Evolutionary conservation across 1,140 invertebrate species (phyloP).

Genomic region (fruit fly (Drosophila melanogaster)): Release_6_plus_ISO1_MT NT_037436.4:856001-856500

Average conservation of each 20-base stretch:
- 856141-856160: background rate
- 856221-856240: background rate
- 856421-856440: constrained; percentile 17
- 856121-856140: constrained; percentile 2
- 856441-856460: constrained; percentile 3
- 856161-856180: background rate
- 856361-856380: constrained; percentile 5
- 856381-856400: constrained; percentile 25
- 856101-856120: background rate
- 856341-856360: constrained; percentile 32
- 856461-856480: constrained; percentile 31
- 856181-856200: background rate
- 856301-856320: background rate
- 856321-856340: constrained; percentile 42
- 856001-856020: too few species aligned
- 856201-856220: constrained; percentile 2
- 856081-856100: too few species aligned
- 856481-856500: constrained; percentile 36
- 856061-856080: too few species aligned
- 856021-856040: too few species aligned
- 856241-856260: constrained; percentile 2
- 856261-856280: constrained; percentile 46
- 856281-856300: constrained; percentile 47
- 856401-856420: constrained; percentile 13
- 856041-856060: too few species aligned